Conservation (phyloP, 2,113 vertebrate species). For the Motacilla alba region DNA sequence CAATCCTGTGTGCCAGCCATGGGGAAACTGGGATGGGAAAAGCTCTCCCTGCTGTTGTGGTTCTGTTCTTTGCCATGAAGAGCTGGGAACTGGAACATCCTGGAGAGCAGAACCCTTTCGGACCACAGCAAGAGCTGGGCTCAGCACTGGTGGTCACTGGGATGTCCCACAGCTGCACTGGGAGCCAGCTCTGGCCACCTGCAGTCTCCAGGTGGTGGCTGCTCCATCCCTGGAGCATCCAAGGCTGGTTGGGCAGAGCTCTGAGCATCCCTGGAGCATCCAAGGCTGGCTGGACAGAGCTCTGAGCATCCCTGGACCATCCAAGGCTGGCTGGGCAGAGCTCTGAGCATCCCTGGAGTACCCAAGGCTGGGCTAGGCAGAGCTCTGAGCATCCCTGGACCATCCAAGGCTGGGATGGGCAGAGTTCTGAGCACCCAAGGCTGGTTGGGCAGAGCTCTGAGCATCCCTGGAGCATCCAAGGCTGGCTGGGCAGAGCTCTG, state of each 20-base stretch:
- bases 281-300: too few species aligned
- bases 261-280: not conserved
- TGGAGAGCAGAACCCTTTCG: not conserved
- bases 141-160: not conserved
- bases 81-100: not conserved
- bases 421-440: too few species aligned
- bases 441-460: too few species aligned
- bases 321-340: too few species aligned
- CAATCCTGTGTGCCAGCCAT: not conserved
- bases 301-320: too few species aligned
- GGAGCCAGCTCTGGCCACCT: not conserved
- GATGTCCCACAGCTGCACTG: not conserved
- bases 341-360: too few species aligned
- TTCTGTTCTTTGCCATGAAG: not conserved
- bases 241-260: not conserved
- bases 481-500: too few species aligned
- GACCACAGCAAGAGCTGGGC: not conserved
- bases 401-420: rapidly evolving
- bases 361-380: too few species aligned
- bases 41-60: rapidly evolving
- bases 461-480: too few species aligned
- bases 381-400: too few species aligned
- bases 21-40: not conserved
- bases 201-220: not conserved
- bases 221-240: not conserved